These are phyloP conservation scores for Burhinus oedicnemus DNA, from an alignment of 2,113 vertebrate genomes.

Conservation along the genomic window DNA sequence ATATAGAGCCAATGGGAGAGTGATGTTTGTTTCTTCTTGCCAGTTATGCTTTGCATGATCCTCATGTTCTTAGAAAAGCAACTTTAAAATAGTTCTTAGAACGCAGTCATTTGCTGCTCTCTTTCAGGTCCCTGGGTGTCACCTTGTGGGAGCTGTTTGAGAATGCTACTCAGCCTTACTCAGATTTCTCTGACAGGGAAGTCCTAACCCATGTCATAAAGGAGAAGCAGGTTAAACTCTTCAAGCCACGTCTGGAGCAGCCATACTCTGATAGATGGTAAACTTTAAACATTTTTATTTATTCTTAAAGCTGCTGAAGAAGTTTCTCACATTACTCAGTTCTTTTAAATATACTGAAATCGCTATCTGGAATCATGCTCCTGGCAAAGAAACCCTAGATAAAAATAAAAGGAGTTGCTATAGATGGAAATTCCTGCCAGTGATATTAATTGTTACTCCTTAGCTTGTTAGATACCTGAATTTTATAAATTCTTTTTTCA, in stretches of 20 bases:
- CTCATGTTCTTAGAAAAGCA: not conserved
- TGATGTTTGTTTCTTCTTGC: not conserved
- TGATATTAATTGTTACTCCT: not conserved
- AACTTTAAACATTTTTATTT: constrained; percentile 50
- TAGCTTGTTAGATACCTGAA: not conserved
- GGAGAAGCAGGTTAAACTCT: constrained; percentile 84
- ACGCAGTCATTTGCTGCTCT: not conserved
- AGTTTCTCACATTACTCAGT: not conserved
- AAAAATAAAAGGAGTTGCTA: not conserved
- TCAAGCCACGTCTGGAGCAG: constrained; percentile 87
- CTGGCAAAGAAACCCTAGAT: not conserved
- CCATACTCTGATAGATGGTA: constrained; percentile 89
- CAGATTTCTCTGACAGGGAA: constrained; percentile 82
- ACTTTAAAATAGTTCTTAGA: not conserved
- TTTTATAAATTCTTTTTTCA: not conserved
- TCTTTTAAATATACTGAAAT: not conserved
- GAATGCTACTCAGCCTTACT: constrained; percentile 85
- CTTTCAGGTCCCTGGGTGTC: constrained; percentile 89
- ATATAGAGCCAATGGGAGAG: not conserved
- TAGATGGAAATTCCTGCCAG: not conserved
- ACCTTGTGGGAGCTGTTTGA: constrained; percentile 96
- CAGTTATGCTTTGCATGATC: not conserved
- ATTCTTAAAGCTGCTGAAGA: not conserved
- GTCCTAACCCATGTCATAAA: constrained; percentile 85
- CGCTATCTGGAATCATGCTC: not conserved